Percentiles rank a stretch among this genome's conserved stretches.
These are phyloP conservation scores for Tangara arthus DNA, from an alignment of 2,797 vertebrate species.

Conservation along the genomic window DNA sequence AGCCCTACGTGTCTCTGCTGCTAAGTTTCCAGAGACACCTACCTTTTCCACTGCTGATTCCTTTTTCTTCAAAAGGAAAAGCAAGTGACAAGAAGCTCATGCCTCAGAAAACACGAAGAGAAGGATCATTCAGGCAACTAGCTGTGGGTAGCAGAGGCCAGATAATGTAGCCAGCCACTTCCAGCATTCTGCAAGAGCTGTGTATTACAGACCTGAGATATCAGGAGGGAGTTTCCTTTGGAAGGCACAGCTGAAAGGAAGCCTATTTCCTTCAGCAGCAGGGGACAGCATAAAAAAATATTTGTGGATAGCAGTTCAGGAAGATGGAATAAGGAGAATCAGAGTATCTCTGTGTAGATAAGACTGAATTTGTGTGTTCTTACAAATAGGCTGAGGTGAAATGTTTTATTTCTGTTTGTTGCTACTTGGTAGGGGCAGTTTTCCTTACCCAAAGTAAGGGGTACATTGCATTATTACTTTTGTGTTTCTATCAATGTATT, in stretches of 20 bases:
- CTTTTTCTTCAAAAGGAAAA: not conserved
- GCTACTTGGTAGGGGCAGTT: not conserved
- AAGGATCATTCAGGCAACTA: not conserved
- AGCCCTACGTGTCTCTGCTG: not conserved
- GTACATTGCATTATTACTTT: not conserved
- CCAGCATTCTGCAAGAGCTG: not conserved
- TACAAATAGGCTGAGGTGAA: not conserved
- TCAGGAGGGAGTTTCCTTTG: not conserved
- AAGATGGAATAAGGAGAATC: not conserved
- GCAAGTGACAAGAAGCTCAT: not conserved
- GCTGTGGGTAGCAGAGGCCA: not conserved
- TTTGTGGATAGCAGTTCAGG: not conserved
- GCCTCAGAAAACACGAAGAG: not conserved
- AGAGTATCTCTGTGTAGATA: not conserved
- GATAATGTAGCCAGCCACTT: not conserved
- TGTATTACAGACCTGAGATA: not conserved
- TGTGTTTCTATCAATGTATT: not conserved
- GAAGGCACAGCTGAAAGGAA: not conserved
- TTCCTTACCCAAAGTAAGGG: not conserved
- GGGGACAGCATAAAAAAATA: not conserved
- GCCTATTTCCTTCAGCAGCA: not conserved
- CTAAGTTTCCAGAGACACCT: not conserved
- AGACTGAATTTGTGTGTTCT: not conserved
- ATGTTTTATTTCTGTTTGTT: not conserved
- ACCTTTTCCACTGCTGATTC: not conserved